phyloP scores from a whole-genome alignment of 2,113 vertebrate species.

The Abramis brama region DNA sequence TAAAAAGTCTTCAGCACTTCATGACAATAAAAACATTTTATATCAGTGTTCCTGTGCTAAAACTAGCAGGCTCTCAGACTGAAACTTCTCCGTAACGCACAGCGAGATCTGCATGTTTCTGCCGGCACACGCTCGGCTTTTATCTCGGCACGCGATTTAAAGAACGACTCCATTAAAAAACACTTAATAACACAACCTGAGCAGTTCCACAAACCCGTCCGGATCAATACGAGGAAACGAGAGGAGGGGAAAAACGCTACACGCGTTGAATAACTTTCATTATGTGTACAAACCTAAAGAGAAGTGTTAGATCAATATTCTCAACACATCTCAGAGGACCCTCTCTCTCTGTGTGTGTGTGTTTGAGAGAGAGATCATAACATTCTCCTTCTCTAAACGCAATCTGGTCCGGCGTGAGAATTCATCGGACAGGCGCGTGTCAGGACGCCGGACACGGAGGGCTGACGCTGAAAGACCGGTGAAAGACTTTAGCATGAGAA shows the following conservation, averaged over 20 bases:
- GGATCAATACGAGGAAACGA: slow-evolving; percentile 58
- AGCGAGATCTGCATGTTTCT: slow-evolving; percentile 19
- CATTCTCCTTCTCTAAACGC: background rate
- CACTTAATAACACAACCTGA: slow-evolving; percentile 62
- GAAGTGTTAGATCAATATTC: slow-evolving; percentile 57
- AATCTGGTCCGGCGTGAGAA: slow-evolving; percentile 26
- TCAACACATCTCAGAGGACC: slow-evolving; percentile 34
- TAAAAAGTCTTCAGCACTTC: background rate
- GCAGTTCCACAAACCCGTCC: slow-evolving; percentile 59
- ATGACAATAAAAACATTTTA: background rate
- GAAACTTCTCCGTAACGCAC: background rate
- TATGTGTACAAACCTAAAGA: slow-evolving; percentile 60
- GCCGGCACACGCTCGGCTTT: slow-evolving; percentile 19
- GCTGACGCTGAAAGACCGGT: background rate
- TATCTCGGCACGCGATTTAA: slow-evolving; percentile 48
- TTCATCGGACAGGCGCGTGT: slow-evolving; percentile 55
- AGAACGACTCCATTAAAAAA: slow-evolving; percentile 64
- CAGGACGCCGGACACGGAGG: slow-evolving; percentile 38
- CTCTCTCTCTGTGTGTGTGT: slow-evolving; percentile 11
- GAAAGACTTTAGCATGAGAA: slow-evolving; percentile 26
- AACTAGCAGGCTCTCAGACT: background rate
- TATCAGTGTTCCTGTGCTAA: background rate
- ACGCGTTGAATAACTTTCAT: slow-evolving; percentile 61
- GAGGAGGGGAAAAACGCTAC: slow-evolving; percentile 28
- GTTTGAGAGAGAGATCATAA: background rate